Conservation (phyloP, 1,140 invertebrate species). For the Cydia amplana region DNA sequence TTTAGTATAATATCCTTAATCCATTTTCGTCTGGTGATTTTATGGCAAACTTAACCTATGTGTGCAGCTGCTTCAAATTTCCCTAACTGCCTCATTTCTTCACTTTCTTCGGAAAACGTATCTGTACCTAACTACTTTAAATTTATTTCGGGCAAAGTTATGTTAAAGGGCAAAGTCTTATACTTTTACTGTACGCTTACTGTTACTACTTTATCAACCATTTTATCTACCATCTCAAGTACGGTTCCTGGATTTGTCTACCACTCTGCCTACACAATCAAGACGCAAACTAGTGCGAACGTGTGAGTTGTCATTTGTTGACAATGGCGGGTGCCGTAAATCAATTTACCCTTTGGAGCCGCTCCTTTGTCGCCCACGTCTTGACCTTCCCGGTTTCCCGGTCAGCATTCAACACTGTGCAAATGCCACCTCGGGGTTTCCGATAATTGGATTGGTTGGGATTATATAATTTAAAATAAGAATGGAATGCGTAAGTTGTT, state of each 20-base stretch:
- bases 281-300: neutral
- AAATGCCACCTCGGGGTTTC: neutral
- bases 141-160: too few species aligned
- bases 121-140: too few species aligned
- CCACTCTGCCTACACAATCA: neutral
- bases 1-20: too few species aligned
- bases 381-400: neutral
- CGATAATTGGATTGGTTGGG: neutral
- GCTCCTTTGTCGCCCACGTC: constrained; percentile 1
- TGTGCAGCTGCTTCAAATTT: too few species aligned
- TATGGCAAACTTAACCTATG: too few species aligned
- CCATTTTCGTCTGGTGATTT: too few species aligned
- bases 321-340: constrained; percentile 3
- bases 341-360: constrained; percentile 16
- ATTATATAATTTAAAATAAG: neutral
- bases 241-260: neutral
- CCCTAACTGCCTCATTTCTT: too few species aligned
- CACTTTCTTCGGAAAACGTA: too few species aligned
- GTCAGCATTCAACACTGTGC: neutral
- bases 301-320: constrained; percentile 7
- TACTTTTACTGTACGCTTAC: too few species aligned
- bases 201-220: too few species aligned
- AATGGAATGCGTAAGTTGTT: neutral
- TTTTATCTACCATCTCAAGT: neutral
- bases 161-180: too few species aligned